phyloP scores from a whole-genome alignment of 2,888 invertebrate genomes.

The Eulithis testata region DNA sequence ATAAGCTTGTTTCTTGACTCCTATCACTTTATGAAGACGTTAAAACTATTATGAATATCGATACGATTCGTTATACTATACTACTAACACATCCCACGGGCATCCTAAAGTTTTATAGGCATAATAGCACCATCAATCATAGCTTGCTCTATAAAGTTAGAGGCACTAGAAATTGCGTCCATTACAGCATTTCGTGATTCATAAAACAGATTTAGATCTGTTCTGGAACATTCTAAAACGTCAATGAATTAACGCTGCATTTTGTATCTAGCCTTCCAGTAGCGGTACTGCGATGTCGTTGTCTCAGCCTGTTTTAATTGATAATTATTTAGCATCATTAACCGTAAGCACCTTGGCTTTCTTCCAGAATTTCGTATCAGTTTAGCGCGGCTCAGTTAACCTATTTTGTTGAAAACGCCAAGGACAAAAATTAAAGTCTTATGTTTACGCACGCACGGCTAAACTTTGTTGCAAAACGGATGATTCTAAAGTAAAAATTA shows the following conservation, averaged over 20 bases:
- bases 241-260: constrained; percentile 49
- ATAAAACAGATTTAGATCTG: constrained; percentile 60
- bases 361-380: constrained; percentile 61
- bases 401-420: constrained; percentile 63
- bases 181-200: constrained; percentile 65
- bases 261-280: constrained; percentile 45
- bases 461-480: constrained; percentile 1
- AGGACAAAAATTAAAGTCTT: constrained; percentile 49
- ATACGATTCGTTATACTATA: too few relatives aligned
- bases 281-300: constrained; percentile 39
- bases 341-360: constrained; percentile 60
- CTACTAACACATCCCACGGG: too few relatives aligned
- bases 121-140: constrained; percentile 10
- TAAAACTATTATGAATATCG: too few relatives aligned
- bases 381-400: constrained; percentile 67
- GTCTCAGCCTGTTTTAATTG: constrained; percentile 61
- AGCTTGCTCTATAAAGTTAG: constrained; percentile 32
- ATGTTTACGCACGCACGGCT: constrained; percentile 23
- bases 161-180: constrained; percentile 50
- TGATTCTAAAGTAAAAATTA: background rate
- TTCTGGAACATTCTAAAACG: constrained; percentile 59
- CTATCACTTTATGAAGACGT: too few relatives aligned
- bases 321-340: constrained; percentile 67
- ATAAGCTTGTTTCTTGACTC: too few relatives aligned
- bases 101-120: background rate